Evolutionary conservation across 2,797 vertebrate species (phyloP).

Genomic region (Lacerta viridis): DNA sequence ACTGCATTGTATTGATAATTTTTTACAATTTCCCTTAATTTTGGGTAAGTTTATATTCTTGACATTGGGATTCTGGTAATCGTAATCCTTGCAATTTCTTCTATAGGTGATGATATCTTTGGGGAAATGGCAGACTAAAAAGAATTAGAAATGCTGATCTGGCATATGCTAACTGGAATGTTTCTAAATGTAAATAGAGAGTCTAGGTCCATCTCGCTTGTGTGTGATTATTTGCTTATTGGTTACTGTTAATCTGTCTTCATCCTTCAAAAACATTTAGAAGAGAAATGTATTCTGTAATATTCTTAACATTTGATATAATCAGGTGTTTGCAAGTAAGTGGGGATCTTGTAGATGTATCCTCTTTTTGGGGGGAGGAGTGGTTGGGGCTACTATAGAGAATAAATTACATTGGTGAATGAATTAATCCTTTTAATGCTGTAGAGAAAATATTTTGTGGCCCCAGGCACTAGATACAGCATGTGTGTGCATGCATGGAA

Average conservation of each 20-base stretch:
- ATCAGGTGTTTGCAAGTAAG: neutral
- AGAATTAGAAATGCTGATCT: no score
- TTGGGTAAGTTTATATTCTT: no score
- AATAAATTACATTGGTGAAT: conserved; percentile 19
- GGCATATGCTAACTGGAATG: no score
- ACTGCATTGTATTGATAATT: no score
- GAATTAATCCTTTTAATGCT: conserved; percentile 36
- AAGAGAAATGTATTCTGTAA: neutral
- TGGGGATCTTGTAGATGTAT: no score
- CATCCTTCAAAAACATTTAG: neutral
- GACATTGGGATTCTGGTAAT: no score
- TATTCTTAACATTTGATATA: neutral
- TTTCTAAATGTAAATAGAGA: no score
- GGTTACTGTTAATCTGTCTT: neutral
- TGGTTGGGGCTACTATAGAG: neutral
- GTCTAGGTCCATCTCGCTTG: no score
- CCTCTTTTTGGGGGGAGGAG: neutral
- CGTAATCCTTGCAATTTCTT: no score
- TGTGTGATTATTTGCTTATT: neutral
- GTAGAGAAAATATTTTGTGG: neutral
- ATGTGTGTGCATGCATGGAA: neutral
- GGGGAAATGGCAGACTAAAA: no score
- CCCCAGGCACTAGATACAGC: conserved; percentile 4
- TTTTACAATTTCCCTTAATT: no score
- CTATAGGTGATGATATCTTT: no score